Evolutionary conservation across 2,113 vertebrate species (phyloP), one percentile per base, ranked within the genome.

Genomic region (Centrocercus urophasianus): DNA sequence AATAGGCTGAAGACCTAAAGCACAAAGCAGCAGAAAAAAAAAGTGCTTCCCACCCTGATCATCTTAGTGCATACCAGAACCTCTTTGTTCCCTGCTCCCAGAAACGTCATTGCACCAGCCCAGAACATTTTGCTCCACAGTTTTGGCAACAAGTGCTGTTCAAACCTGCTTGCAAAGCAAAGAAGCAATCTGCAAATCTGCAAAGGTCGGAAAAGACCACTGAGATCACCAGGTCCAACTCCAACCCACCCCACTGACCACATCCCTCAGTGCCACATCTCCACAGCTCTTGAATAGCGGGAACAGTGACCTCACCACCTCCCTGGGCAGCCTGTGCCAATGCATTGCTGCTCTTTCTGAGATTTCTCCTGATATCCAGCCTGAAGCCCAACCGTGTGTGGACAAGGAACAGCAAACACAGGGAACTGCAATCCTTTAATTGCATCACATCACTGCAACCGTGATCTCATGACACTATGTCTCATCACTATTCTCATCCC

Each of bases 361-460:
- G 52, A 54, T 54, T 54, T 10, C 27, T 30, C 52, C 52, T 28
- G 52, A 54, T 54, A 54, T 17, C 52, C 52, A 30, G 17, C 52
- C 27, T 54, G 14, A 54, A 28, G 27, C 27, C 52, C 9, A 6
- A 34, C 19, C 18, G 52, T 0, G 0, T 32, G 28, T 7, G 9
- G 38, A 57, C 25, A 15, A 52, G n/a, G 65, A 30, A 47, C 11
- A 82, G 48, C 61, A 82, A 61, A 5, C 57, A 75, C 18, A 24
- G 43, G 30, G 5, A 36, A 18, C n/a, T 57, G 24, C 8, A 69
- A 80, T n/a, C 11, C 13, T 4, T 10, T 3, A 0, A 0, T 20
- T 54, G 66, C 57, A 11, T 32, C 14, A 48, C 34, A 52, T 21
- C 79, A 60, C 50, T 22, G 42, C 12, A 61, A 71, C 61, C 38